Evolutionary conservation across 1,140 invertebrate genomes (phyloP).

Genomic region (Drosophila sechellia): DNA sequence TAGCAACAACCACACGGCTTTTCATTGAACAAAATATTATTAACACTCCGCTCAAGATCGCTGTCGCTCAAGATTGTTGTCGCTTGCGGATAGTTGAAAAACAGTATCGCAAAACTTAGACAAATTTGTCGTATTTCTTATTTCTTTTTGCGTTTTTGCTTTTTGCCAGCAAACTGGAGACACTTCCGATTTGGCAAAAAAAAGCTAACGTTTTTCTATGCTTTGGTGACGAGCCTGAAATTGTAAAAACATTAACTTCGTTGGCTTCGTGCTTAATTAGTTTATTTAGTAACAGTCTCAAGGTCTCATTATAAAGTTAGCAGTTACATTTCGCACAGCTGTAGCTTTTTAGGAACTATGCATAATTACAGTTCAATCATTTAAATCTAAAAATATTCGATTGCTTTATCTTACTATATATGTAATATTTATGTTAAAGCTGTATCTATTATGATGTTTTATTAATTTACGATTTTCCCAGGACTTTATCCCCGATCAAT

Average conservation of each 20-base stretch:
- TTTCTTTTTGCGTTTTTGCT: slow-evolving; percentile 5
- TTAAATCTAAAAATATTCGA: too few relatives aligned
- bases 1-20: slow-evolving; percentile 53
- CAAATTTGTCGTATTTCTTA: slow-evolving; percentile 9
- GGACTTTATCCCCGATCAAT: not conserved
- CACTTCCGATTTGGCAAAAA: slow-evolving; percentile 62
- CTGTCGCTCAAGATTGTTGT: slow-evolving; percentile 24
- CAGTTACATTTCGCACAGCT: not conserved
- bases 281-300: not conserved
- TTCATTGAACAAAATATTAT: slow-evolving; percentile 82
- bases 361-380: too few relatives aligned
- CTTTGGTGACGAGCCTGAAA: slow-evolving; percentile 27
- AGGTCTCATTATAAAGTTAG: not conserved
- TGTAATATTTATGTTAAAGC: too few relatives aligned
- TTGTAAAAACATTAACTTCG: slow-evolving; percentile 7
- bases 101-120: slow-evolving; percentile 30
- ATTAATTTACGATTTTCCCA: not conserved
- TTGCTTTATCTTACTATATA: too few relatives aligned
- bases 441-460: too few relatives aligned
- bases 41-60: slow-evolving; percentile 80
- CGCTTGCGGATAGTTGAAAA: slow-evolving; percentile 21
- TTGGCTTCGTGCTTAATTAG: slow-evolving; percentile 2
- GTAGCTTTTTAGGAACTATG: not conserved
- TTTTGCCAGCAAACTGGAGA: slow-evolving; percentile 11
- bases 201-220: slow-evolving; percentile 35